Base-by-base conservation (phyloP, 35 echinoderm and acorn worm genomes). In the Nesometra sesokonis region DNA sequence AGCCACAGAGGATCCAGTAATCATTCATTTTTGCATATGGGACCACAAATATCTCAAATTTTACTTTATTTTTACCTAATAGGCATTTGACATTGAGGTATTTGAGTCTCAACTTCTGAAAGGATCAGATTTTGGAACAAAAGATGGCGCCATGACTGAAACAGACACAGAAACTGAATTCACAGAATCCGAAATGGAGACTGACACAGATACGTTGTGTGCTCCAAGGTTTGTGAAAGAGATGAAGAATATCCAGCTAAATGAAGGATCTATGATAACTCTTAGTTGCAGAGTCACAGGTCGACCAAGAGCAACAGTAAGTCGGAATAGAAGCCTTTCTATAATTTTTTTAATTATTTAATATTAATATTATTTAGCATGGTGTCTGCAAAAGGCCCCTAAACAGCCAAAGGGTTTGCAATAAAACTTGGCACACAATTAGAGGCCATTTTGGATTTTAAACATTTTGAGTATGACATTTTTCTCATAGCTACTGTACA, bases 151-250 rank as follows among this genome's bases (percentile, higher is more conserved):
- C 3, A 90, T 85, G 13, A 88, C 93, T 35, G 88, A 88, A 11
- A 85, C 90, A 82, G 92, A 97, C 40, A 94, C 93, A 29, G 95
- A 97, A 83, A 97, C 95, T 23, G 95, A 97, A 77, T 52, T 94
- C 33, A 83, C 81, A 27, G 94, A 97, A 87, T 97, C 95, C 13
- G 95, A 91, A 82, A 88, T 97, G 86, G 95, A 97, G 77, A 94
- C 89, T 31, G 92, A 93, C 79, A 84, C 89, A 15, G 93, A 93
- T 31, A 82, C 84, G 35, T 35, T 80, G 17, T 76, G 36, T 33
- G 84, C 95, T 76, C 95, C 95, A 3, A 57, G 87, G 78, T 97
- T 97, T 84, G 43, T 91, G 78, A 97, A 97, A 80, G 92, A 93
- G 30, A 77, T 97, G 88, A 97, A 93, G 85, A 97, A 97, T 78